These are phyloP conservation scores for Zosterops japonicus DNA, from an alignment of 2,113 vertebrate genomes.

Conservation along the genomic window DNA sequence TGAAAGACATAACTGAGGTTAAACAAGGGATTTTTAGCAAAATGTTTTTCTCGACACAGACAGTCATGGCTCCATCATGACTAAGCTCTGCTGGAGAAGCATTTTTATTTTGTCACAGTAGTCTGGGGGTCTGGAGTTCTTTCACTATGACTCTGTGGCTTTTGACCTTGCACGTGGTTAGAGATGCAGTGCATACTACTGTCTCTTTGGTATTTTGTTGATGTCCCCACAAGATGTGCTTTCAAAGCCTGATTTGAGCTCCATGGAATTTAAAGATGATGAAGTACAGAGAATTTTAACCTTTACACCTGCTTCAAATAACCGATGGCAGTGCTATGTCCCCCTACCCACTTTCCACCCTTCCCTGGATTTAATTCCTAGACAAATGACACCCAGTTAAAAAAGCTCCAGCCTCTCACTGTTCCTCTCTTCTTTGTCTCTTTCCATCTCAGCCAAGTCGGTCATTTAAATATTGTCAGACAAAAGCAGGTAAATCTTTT, in stretches of 20 bases:
- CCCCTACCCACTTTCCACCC: background rate
- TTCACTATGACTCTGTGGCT: background rate
- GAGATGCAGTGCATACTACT: fast-evolving
- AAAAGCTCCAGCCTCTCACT: background rate
- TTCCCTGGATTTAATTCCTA: background rate
- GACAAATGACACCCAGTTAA: background rate
- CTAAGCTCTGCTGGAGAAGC: background rate
- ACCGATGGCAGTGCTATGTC: background rate
- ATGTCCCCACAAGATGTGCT: background rate
- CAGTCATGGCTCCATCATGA: background rate
- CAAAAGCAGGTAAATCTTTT: constrained; percentile 61
- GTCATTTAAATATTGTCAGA: constrained; percentile 4
- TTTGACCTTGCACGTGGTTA: background rate
- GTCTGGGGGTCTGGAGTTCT: background rate
- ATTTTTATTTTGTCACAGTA: background rate
- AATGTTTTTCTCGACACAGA: background rate
- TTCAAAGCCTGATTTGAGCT: background rate
- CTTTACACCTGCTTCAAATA: background rate
- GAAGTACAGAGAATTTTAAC: background rate
- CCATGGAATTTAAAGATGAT: background rate
- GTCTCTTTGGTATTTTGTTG: background rate
- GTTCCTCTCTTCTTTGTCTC: background rate
- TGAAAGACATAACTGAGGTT: background rate
- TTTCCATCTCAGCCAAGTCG: background rate
- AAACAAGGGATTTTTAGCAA: background rate